Evolutionary conservation across 1,140 invertebrate genomes (phyloP).

Genomic region (Philotrypesis tridentata): DNA sequence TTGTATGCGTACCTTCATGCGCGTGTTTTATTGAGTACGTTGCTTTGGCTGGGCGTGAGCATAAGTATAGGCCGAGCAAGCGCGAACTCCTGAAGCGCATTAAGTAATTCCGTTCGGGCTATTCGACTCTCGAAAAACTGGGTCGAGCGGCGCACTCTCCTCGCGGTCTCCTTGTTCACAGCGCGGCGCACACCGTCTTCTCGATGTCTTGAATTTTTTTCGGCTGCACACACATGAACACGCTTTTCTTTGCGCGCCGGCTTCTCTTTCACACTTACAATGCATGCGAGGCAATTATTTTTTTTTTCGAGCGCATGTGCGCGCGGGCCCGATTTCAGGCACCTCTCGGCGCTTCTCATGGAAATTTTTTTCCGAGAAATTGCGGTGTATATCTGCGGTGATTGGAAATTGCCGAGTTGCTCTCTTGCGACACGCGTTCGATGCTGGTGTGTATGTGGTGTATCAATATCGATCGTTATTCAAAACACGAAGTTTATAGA

Average conservation of each 20-base stretch:
- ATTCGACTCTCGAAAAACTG: slow-evolving; percentile 26
- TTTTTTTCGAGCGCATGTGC: background rate
- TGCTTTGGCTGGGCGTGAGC: background rate
- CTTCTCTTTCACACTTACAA: background rate
- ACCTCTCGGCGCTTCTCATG: too few species aligned
- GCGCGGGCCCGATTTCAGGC: too few species aligned
- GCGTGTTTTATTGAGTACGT: background rate
- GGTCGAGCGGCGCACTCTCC: slow-evolving; percentile 15
- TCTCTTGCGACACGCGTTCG: background rate
- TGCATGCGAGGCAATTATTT: background rate
- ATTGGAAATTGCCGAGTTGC: background rate
- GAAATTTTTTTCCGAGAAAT: too few species aligned
- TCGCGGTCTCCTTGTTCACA: background rate
- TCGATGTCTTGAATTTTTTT: too few species aligned
- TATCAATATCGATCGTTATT: background rate
- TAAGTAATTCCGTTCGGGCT: slow-evolving; percentile 20
- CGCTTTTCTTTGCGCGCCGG: too few species aligned
- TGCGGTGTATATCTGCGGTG: too few species aligned
- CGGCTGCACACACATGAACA: too few species aligned
- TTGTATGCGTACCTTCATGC: background rate
- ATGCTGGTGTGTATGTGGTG: background rate
- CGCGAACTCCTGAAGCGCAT: background rate
- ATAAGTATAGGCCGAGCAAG: background rate
- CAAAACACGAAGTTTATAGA: background rate
- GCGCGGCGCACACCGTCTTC: too few species aligned